phyloP scores from a whole-genome alignment of 1,140 invertebrate species.

The Stegodyphus dumicola region DNA sequence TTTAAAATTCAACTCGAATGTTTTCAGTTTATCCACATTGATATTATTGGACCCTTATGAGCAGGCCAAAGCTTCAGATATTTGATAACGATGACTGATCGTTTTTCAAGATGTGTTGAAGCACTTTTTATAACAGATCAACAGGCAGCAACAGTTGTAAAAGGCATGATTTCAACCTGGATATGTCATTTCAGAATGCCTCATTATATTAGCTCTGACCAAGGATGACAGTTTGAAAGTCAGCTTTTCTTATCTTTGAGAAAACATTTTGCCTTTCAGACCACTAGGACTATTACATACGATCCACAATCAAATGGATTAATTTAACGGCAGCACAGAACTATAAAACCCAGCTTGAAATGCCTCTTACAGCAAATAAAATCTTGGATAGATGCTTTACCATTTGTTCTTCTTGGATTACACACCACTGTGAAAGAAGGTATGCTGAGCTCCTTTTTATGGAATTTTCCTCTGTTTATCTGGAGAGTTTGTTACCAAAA shows the following conservation, averaged over 20 bases:
- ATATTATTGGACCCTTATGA: constrained; percentile 70
- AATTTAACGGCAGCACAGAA: constrained; percentile 67
- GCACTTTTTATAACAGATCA: constrained; percentile 67
- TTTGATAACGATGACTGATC: constrained; percentile 64
- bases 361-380: background rate
- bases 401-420: constrained; percentile 66
- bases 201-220: constrained; percentile 67
- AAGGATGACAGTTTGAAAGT: constrained; percentile 69
- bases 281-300: constrained; percentile 1
- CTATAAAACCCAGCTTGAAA: constrained; percentile 66
- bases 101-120: constrained; percentile 64
- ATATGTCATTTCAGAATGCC: constrained; percentile 66
- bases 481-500: constrained; percentile 41
- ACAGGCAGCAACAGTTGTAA: constrained; percentile 66
- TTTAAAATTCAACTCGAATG: constrained; percentile 3
- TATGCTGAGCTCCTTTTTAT: constrained; percentile 63
- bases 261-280: constrained; percentile 21
- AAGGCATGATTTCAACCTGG: constrained; percentile 65
- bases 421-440: constrained; percentile 64
- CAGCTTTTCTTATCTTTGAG: constrained; percentile 63
- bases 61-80: constrained; percentile 66
- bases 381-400: constrained; percentile 33
- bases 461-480: constrained; percentile 57
- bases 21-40: constrained; percentile 70
- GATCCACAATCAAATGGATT: constrained; percentile 67